These are phyloP conservation scores for Oeneis ivallda DNA, from an alignment of 2,888 invertebrate species.

Conservation along the genomic window DNA sequence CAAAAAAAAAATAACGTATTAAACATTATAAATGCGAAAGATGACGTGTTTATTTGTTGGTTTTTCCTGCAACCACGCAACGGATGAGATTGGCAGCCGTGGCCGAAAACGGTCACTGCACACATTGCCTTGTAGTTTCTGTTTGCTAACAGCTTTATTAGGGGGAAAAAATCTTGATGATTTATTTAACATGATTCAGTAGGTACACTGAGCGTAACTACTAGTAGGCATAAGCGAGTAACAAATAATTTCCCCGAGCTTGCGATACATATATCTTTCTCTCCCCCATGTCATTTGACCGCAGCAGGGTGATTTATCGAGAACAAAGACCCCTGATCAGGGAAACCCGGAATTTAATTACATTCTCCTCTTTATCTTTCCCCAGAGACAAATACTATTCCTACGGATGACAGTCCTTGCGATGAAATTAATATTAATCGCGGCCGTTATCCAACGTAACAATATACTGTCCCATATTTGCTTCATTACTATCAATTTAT, in stretches of 20 bases:
- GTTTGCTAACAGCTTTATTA: no score
- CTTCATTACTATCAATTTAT: constrained; percentile 33
- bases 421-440: constrained; percentile 40
- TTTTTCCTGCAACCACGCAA: no score
- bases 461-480: constrained; percentile 27
- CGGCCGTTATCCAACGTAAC: constrained; percentile 34
- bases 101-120: no score
- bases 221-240: not conserved
- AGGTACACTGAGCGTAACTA: not conserved
- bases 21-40: no score
- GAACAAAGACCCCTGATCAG: constrained; percentile 42
- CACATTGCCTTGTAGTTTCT: no score
- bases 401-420: constrained; percentile 37
- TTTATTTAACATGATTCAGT: no score
- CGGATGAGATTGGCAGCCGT: no score
- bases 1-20: no score
- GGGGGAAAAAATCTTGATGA: no score
- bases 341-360: constrained; percentile 68
- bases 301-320: constrained; percentile 47
- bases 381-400: constrained; percentile 48
- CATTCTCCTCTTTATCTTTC: constrained; percentile 51
- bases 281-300: constrained; percentile 55
- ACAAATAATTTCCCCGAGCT: constrained; percentile 15
- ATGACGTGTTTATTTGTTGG: no score
- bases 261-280: constrained; percentile 38